phyloP scores from a whole-genome alignment of 2,888 invertebrate genomes.

The Drosophila anomalipes region DNA sequence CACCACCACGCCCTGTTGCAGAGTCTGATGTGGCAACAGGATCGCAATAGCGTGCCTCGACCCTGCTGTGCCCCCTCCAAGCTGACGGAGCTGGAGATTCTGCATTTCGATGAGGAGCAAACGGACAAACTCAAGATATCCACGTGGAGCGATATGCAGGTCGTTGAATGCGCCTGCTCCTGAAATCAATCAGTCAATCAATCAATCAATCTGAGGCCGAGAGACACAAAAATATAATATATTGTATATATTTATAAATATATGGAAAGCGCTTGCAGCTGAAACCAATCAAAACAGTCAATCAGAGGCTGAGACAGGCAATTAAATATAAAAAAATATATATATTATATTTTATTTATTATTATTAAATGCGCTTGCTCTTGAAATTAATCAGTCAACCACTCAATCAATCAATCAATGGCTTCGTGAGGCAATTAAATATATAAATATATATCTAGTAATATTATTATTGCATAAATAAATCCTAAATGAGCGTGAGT shows the following conservation, averaged over 20 bases:
- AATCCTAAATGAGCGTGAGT: not conserved
- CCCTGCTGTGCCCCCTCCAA: constrained; percentile 90
- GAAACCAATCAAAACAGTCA: not conserved
- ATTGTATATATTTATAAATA: not conserved
- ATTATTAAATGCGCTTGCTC: not conserved
- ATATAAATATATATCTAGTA: not conserved
- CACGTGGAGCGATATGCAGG: constrained; percentile 90
- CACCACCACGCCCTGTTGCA: constrained; percentile 90
- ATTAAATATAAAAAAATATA: not conserved
- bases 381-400: not conserved
- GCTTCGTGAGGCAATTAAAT: not conserved
- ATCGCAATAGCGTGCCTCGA: constrained; percentile 86
- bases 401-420: not conserved
- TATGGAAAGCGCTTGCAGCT: not conserved
- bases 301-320: not conserved
- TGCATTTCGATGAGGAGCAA: constrained; percentile 89
- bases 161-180: constrained; percentile 90
- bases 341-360: not conserved
- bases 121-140: constrained; percentile 88
- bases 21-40: constrained; percentile 88
- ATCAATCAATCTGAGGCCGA: not conserved
- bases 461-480: not conserved
- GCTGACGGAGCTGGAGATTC: constrained; percentile 88
- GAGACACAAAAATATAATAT: not conserved
- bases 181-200: constrained; percentile 78